Evolutionary conservation across 2,888 invertebrate genomes (phyloP).

Genomic region (Trichacis sp.): DNA sequence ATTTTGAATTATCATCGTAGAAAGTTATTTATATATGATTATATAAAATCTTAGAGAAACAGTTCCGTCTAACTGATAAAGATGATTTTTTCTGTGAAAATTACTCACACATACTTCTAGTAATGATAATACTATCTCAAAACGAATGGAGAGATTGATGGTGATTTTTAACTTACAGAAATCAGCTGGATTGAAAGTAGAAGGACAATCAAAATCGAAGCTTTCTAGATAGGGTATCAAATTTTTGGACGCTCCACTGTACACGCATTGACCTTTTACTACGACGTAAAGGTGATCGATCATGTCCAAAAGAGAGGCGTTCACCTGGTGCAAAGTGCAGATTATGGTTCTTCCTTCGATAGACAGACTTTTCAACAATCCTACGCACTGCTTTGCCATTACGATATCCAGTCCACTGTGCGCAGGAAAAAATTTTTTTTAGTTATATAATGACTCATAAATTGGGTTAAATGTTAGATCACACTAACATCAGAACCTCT

Average conservation of each 20-base stretch:
- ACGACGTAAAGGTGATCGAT: conserved; percentile 90
- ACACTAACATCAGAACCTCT: too few species aligned
- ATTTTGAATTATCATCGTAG: too few species aligned
- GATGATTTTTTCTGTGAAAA: too few species aligned
- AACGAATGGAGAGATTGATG: too few species aligned
- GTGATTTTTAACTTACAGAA: conserved; percentile 85
- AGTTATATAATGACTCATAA: too few species aligned
- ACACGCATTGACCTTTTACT: conserved; percentile 83
- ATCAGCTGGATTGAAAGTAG: conserved; percentile 92
- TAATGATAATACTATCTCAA: too few species aligned
- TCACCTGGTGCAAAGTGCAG: conserved; percentile 93
- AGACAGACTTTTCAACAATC: conserved; percentile 84
- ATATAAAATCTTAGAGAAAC: too few species aligned
- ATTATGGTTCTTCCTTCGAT: conserved; percentile 87
- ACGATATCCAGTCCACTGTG: conserved; percentile 85
- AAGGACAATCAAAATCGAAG: conserved; percentile 82
- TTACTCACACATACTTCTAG: too few species aligned
- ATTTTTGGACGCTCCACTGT: conserved; percentile 81
- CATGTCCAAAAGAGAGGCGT: conserved; percentile 86
- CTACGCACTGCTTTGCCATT: conserved; percentile 85
- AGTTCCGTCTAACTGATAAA: too few species aligned
- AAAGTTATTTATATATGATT: too few species aligned
- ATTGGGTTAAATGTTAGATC: too few species aligned
- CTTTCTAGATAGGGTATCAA: conserved; percentile 82
- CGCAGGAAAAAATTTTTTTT: conserved; percentile 50